A percentile compares a stretch with the other conserved stretches of the same genome.
Conservation (phyloP, 64 coral and sea anemone species). For the Montipora foliosa region DNA sequence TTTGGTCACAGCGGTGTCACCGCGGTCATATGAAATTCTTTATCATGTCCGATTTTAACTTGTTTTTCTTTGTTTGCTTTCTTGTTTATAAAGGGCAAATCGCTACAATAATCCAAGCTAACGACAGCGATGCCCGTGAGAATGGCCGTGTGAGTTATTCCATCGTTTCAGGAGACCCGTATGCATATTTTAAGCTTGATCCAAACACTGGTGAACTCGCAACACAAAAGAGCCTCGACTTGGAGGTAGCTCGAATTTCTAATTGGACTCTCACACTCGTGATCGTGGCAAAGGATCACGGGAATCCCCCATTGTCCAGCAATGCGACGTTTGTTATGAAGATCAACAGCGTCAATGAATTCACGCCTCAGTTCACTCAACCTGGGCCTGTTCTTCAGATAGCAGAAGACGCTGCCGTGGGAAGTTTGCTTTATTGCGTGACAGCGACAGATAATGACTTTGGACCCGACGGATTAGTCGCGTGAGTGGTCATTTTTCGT, state of each 20-base stretch:
- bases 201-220: slow-evolving; percentile 44
- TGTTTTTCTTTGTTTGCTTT: not conserved
- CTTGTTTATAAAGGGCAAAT: slow-evolving; percentile 22
- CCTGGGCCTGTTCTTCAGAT: slow-evolving; percentile 9
- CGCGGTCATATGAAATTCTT: too few relatives aligned
- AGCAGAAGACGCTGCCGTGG: slow-evolving; percentile 38
- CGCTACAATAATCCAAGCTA: slow-evolving; percentile 52
- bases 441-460: slow-evolving; percentile 70
- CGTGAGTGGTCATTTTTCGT: not conserved
- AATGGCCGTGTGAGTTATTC: slow-evolving; percentile 65
- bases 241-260: slow-evolving; percentile 33
- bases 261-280: slow-evolving; percentile 62
- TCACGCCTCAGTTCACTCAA: slow-evolving; percentile 36
- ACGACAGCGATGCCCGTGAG: slow-evolving; percentile 60
- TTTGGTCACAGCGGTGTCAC: too few relatives aligned
- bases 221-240: slow-evolving; percentile 64
- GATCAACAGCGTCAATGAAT: slow-evolving; percentile 66
- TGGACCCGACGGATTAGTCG: slow-evolving; percentile 63
- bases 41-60: not conserved
- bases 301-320: slow-evolving; percentile 49
- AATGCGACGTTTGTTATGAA: slow-evolving; percentile 52
- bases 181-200: slow-evolving; percentile 57
- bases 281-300: slow-evolving; percentile 58
- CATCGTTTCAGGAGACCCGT: slow-evolving; percentile 49
- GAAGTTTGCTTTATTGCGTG: slow-evolving; percentile 20